Percentiles rank a stretch among this genome's conserved stretches.
These are phyloP conservation scores for Cremastinae sp. DNA, from an alignment of 2,888 invertebrate species.

Conservation along the genomic window DNA sequence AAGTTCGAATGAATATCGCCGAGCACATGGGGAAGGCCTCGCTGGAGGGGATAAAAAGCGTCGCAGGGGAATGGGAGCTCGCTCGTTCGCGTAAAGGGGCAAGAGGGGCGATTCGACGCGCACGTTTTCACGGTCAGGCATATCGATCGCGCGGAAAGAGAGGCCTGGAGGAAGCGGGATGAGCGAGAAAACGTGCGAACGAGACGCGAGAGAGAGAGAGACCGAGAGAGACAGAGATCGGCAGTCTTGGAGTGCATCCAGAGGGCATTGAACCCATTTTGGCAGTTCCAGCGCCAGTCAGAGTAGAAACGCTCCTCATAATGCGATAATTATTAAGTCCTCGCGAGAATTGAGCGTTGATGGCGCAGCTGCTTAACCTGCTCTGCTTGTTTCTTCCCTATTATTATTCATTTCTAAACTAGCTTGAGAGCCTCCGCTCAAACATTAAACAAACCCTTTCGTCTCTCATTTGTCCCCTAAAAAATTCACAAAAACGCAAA, in stretches of 20 bases:
- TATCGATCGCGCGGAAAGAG: constrained; percentile 70
- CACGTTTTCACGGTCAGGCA: constrained; percentile 80
- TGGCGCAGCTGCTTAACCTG: constrained; percentile 50
- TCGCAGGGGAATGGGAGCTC: constrained; percentile 45
- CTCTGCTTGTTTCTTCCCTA: constrained; percentile 9
- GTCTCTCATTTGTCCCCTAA: background rate
- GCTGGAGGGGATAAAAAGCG: constrained; percentile 44
- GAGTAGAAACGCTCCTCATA: constrained; percentile 56
- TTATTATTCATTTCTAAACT: background rate
- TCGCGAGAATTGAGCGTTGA: constrained; percentile 45
- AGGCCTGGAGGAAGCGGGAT: constrained; percentile 65
- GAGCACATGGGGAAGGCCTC: constrained; percentile 41
- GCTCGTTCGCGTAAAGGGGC: constrained; percentile 57
- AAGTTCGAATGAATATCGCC: constrained; percentile 18
- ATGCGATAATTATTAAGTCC: constrained; percentile 69
- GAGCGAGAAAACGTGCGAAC: constrained; percentile 64
- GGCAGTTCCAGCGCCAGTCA: constrained; percentile 68
- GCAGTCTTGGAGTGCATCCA: constrained; percentile 79
- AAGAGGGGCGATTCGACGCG: constrained; percentile 73
- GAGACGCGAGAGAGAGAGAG: constrained; percentile 64
- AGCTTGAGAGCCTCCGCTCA: background rate
- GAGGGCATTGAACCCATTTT: constrained; percentile 78
- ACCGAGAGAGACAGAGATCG: constrained; percentile 63
- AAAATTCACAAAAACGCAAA: too few species aligned
- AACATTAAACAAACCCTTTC: background rate